Conservation (phyloP, 2,888 invertebrate genomes). For the Meloe dianella region DNA sequence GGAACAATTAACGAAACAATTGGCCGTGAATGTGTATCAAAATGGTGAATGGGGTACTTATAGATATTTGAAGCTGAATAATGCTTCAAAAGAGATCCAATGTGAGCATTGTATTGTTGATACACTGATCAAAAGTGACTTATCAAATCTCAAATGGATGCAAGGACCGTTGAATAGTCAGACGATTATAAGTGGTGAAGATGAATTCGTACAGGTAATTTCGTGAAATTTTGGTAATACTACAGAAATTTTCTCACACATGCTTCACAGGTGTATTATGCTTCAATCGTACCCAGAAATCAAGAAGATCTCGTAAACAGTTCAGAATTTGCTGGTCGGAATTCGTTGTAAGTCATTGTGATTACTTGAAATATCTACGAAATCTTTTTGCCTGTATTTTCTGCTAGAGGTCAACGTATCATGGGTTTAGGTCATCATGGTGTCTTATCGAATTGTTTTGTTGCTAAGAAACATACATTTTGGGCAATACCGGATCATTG, state of each 20-base stretch:
- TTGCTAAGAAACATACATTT: conserved; percentile 67
- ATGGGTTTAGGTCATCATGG: conserved; percentile 93
- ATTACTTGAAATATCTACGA: background rate
- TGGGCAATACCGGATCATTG: conserved; percentile 90
- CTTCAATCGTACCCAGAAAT: conserved; percentile 61
- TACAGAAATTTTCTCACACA: no score
- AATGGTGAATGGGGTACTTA: conserved; percentile 71
- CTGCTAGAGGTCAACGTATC: conserved; percentile 67
- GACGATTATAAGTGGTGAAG: conserved; percentile 50
- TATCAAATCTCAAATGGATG: conserved; percentile 92
- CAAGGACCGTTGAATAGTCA: conserved; percentile 72
- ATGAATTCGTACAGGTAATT: conserved; percentile 11
- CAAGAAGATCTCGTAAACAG: conserved; percentile 88
- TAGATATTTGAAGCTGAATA: conserved; percentile 75
- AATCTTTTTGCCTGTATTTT: conserved; percentile 28
- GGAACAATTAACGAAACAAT: conserved; percentile 71
- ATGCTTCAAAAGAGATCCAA: conserved; percentile 58
- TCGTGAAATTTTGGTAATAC: no score
- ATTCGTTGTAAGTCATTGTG: conserved; percentile 22
- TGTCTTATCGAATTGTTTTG: conserved; percentile 75
- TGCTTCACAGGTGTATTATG: conserved; percentile 65
- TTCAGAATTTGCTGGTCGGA: conserved; percentile 69
- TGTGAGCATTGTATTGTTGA: conserved; percentile 93
- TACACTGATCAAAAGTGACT: conserved; percentile 88
- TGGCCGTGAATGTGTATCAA: conserved; percentile 79